Conservation (phyloP, 2,113 vertebrate species). For the Phrynosoma platyrhinos region DNA sequence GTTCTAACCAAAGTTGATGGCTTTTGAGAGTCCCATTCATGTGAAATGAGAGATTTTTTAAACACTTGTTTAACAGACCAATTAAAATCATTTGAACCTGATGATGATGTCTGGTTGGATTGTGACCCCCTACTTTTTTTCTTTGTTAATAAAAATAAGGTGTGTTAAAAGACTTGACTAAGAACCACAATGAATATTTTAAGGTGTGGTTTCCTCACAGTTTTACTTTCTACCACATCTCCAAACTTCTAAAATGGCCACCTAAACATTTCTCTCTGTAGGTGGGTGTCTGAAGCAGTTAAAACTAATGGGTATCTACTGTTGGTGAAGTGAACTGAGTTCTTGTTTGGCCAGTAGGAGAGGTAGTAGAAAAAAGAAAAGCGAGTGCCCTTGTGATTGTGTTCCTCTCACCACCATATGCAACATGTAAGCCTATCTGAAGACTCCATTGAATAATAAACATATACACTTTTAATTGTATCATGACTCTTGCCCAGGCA, state of each 20-base stretch:
- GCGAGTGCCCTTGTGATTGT: background rate
- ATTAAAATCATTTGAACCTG: background rate
- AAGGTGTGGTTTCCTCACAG: background rate
- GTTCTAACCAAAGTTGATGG: background rate
- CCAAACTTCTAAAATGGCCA: background rate
- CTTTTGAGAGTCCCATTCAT: background rate
- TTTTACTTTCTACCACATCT: too few relatives aligned
- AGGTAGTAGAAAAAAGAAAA: background rate
- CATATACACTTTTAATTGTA: too few relatives aligned
- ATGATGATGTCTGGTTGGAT: background rate
- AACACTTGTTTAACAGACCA: background rate
- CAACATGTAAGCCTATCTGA: background rate
- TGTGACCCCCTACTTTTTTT: background rate
- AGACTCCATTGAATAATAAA: too few relatives aligned
- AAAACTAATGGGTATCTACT: background rate
- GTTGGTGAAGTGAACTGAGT: background rate
- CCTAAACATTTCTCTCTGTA: background rate
- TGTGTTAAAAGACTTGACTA: background rate
- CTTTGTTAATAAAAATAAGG: background rate
- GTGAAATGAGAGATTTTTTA: background rate
- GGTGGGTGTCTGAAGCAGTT: background rate
- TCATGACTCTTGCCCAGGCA: too few relatives aligned
- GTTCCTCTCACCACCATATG: background rate
- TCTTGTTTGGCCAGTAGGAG: too few relatives aligned
- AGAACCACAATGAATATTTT: background rate